Percentiles rank a stretch among this genome's conserved stretches.
These are phyloP conservation scores for Rhizomys pruinosus DNA, from an alignment of 2,113 vertebrate species.

Conservation along the genomic window DNA sequence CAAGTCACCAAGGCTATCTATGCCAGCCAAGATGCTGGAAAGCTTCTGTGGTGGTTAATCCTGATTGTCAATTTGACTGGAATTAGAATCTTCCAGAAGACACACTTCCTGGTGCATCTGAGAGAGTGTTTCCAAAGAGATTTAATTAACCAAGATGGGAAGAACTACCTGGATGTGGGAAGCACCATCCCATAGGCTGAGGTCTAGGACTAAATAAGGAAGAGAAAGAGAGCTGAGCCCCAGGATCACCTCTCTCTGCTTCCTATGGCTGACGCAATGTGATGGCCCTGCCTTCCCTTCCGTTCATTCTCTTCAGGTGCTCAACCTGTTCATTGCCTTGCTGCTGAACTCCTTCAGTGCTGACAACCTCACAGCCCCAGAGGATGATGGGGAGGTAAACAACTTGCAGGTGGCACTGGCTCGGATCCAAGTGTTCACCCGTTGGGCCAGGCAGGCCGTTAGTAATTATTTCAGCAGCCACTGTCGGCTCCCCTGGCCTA, in stretches of 20 bases:
- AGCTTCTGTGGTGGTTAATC: background rate
- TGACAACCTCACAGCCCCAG: slow-evolving; percentile 91
- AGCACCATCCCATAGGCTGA: background rate
- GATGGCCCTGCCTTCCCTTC: accelerated
- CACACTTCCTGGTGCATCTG: background rate
- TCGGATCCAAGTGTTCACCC: slow-evolving; percentile 85
- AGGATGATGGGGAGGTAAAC: slow-evolving; percentile 96
- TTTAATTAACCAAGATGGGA: background rate
- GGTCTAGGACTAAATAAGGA: background rate
- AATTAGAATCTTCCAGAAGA: background rate
- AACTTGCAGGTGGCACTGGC: slow-evolving; percentile 94
- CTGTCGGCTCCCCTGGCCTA: slow-evolving; percentile 73
- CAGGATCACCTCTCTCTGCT: background rate
- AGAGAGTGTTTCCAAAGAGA: too few species aligned
- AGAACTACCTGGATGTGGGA: background rate
- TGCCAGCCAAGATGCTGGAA: background rate
- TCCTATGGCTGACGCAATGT: background rate
- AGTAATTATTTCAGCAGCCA: slow-evolving; percentile 78
- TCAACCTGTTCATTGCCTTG: slow-evolving; percentile 97
- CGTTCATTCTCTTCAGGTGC: slow-evolving; percentile 87
- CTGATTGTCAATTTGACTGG: too few species aligned
- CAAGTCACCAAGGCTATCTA: background rate
- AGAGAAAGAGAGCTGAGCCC: too few species aligned
- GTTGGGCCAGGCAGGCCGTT: slow-evolving; percentile 54
- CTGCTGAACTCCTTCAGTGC: slow-evolving; percentile 98